phyloP scores from a whole-genome alignment of 2,888 invertebrate species.

The Xestia ashworthii region DNA sequence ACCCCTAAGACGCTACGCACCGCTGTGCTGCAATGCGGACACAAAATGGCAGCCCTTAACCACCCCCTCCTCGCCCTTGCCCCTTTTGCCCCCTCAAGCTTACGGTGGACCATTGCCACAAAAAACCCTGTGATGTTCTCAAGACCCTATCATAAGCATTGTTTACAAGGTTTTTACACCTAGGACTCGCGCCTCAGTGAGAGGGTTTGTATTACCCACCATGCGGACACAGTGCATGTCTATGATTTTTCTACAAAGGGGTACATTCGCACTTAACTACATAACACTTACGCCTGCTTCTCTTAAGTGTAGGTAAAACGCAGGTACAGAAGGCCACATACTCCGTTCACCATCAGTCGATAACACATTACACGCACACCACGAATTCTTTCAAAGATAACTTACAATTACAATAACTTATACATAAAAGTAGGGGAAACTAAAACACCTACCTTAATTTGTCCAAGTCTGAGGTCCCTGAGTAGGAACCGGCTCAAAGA shows the following conservation, averaged over 20 bases:
- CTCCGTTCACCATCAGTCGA: neutral
- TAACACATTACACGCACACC: neutral
- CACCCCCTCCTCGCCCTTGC: rapidly evolving
- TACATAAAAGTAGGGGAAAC: neutral
- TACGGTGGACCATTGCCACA: neutral
- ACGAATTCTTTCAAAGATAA: neutral
- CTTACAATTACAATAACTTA: neutral
- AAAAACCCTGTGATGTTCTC: neutral
- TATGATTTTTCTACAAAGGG: neutral
- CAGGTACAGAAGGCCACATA: neutral
- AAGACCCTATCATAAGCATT: neutral
- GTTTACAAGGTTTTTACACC: neutral
- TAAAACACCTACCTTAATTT: neutral
- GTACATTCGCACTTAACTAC: neutral
- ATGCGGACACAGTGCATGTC: neutral
- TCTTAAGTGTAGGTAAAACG: neutral
- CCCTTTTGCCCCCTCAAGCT: neutral
- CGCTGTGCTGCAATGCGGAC: neutral
- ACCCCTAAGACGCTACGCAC: neutral
- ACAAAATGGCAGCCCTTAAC: slow-evolving; percentile 13
- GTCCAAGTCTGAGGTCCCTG: neutral
- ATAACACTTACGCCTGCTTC: no score
- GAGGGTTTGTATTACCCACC: neutral
- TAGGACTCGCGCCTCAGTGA: neutral
- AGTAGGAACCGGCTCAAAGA: neutral